Evolutionary conservation across 2,888 invertebrate species (phyloP).

Genomic region (Campaea margaritaria): DNA sequence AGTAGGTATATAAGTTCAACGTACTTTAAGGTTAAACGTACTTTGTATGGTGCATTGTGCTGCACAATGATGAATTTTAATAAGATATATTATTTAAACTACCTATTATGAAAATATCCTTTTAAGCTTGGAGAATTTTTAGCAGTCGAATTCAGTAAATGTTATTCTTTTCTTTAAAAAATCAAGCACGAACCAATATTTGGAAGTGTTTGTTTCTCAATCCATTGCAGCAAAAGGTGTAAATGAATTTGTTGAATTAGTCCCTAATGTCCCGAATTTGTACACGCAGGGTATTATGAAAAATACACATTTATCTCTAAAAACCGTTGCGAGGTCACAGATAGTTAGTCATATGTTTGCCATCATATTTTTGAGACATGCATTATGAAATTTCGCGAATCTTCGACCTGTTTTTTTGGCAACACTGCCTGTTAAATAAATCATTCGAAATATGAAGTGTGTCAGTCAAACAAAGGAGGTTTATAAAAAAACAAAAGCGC

Average conservation of each 20-base stretch:
- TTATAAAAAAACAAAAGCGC: slow-evolving; percentile 42
- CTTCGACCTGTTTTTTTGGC: slow-evolving; percentile 17
- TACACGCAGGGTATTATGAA: too few relatives aligned
- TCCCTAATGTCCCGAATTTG: too few relatives aligned
- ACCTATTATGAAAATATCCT: slow-evolving; percentile 10
- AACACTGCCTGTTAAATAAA: slow-evolving; percentile 18
- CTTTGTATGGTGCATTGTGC: slow-evolving; percentile 26
- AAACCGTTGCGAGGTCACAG: too few relatives aligned
- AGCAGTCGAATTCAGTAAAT: background rate
- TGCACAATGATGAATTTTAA: slow-evolving; percentile 28
- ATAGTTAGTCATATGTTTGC: too few relatives aligned
- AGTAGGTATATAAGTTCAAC: slow-evolving; percentile 20
- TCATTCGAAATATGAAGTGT: slow-evolving; percentile 32
- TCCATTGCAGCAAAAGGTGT: too few relatives aligned
- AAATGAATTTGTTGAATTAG: too few relatives aligned
- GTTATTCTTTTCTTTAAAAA: too few relatives aligned
- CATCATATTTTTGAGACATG: background rate
- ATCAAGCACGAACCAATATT: too few relatives aligned
- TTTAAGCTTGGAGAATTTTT: slow-evolving; percentile 4
- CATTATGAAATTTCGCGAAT: slow-evolving; percentile 6
- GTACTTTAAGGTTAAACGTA: slow-evolving; percentile 23
- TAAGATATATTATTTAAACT: slow-evolving; percentile 18
- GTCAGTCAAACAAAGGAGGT: slow-evolving; percentile 36
- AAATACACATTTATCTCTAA: too few relatives aligned
- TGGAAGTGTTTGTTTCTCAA: too few relatives aligned